These are phyloP conservation scores for Passer montanus DNA, from an alignment of 2,113 vertebrate species.

Conservation along the genomic window DNA sequence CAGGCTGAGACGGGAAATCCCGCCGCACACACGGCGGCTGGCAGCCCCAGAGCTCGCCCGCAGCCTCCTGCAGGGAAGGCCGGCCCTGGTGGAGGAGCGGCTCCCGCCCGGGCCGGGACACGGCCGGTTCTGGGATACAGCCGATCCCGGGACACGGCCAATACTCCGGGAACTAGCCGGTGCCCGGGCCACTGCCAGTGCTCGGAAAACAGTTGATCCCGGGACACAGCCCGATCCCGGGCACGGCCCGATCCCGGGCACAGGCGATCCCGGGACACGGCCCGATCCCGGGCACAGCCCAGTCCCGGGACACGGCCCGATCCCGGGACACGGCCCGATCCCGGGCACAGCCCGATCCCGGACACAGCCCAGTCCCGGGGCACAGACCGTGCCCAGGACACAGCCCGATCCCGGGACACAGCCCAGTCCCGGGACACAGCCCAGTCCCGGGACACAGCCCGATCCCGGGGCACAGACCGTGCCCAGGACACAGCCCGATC, in stretches of 20 bases:
- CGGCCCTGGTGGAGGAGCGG: not conserved
- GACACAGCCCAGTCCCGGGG: not conserved
- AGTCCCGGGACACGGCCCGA: too few species aligned
- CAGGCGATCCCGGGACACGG: too few species aligned
- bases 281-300: too few species aligned
- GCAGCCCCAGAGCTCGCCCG: not conserved
- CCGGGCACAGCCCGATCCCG: not conserved
- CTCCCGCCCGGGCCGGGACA: not conserved
- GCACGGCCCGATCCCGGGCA: too few species aligned
- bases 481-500: not conserved
- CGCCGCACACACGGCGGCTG: not conserved
- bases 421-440: too few species aligned
- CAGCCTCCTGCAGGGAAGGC: not conserved
- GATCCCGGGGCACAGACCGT: rapidly evolving
- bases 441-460: not conserved
- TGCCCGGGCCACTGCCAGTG: too few species aligned
- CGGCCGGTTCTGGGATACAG: not conserved
- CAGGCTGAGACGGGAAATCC: not conserved
- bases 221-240: not conserved
- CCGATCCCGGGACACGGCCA: too few species aligned
- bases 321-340: too few species aligned
- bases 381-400: too few species aligned
- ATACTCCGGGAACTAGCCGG: too few species aligned
- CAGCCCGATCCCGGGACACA: not conserved
- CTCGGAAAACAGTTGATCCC: too few species aligned